phyloP scores from a whole-genome alignment of 2,113 vertebrate genomes.

The Varanus salvator region DNA sequence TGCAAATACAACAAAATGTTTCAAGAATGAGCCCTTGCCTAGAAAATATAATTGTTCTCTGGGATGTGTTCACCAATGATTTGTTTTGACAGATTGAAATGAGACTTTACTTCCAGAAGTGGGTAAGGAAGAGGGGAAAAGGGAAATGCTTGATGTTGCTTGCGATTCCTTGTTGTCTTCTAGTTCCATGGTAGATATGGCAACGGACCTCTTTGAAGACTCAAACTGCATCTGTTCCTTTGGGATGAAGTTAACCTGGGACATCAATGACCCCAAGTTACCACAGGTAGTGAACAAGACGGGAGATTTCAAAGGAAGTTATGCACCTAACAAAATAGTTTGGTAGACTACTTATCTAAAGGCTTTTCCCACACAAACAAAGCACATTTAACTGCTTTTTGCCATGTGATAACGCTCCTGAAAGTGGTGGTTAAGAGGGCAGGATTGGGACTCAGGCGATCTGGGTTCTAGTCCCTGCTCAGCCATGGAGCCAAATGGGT shows the following conservation, averaged over 20 bases:
- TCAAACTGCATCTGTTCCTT: conserved; percentile 62
- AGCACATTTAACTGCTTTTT: not conserved
- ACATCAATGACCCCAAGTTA: conserved; percentile 95
- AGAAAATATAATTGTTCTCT: not conserved
- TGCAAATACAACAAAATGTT: not conserved
- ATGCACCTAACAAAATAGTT: not conserved
- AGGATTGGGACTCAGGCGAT: too few relatives aligned
- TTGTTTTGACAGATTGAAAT: not conserved
- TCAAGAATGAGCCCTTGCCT: not conserved
- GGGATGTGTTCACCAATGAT: not conserved
- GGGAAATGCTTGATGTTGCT: not conserved
- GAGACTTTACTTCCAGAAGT: not conserved
- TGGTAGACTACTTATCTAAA: not conserved
- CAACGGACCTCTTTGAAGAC: conserved; percentile 67
- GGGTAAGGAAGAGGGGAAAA: not conserved
- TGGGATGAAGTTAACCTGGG: conserved; percentile 93
- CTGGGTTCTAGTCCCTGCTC: too few relatives aligned
- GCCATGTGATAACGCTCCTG: not conserved
- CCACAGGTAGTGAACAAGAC: conserved; percentile 83
- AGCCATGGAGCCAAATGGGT: too few relatives aligned
- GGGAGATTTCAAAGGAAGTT: not conserved
- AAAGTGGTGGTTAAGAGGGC: not conserved
- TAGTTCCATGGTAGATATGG: not conserved
- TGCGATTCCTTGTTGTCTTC: not conserved
- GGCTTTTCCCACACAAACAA: not conserved